These are phyloP conservation scores for Leptinotarsa lineolata DNA, from an alignment of 1,140 invertebrate species.

Conservation along the genomic window DNA sequence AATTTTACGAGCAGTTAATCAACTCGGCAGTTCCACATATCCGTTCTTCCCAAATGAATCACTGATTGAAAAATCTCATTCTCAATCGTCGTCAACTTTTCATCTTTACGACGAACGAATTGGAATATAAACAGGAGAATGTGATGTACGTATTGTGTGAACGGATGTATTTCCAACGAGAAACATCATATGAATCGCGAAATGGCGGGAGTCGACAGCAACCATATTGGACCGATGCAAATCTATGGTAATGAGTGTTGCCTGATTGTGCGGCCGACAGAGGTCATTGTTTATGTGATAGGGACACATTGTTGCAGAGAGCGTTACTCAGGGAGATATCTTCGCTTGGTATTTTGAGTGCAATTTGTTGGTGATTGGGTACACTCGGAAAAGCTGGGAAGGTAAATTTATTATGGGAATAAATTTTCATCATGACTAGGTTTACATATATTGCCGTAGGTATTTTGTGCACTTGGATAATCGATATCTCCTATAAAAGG, in stretches of 20 bases:
- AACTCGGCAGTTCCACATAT: not conserved
- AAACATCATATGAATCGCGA: slow-evolving; percentile 33
- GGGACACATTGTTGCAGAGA: slow-evolving; percentile 34
- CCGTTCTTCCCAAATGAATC: not conserved
- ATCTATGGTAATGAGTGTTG: slow-evolving; percentile 41
- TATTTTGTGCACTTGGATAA: too few species aligned
- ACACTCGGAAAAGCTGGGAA: not conserved
- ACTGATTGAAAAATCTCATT: slow-evolving; percentile 12
- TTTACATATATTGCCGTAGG: too few species aligned
- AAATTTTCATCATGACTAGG: too few species aligned
- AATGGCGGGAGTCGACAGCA: slow-evolving; percentile 36
- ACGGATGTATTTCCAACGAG: slow-evolving; percentile 13
- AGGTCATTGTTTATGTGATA: slow-evolving; percentile 40
- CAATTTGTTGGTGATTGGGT: slow-evolving; percentile 25
- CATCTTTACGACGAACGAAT: slow-evolving; percentile 17
- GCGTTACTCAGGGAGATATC: slow-evolving; percentile 8
- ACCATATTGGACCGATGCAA: slow-evolving; percentile 41
- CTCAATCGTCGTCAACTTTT: slow-evolving; percentile 14
- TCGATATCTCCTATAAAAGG: too few species aligned
- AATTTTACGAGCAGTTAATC: too few species aligned
- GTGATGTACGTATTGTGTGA: slow-evolving; percentile 9
- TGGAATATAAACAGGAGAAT: slow-evolving; percentile 15
- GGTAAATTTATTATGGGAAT: not conserved
- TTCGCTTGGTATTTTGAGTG: not conserved
- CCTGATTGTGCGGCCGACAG: slow-evolving; percentile 35